Evolutionary conservation across 2,888 invertebrate species (phyloP).

Genomic region (Stictocephala bisonia): DNA sequence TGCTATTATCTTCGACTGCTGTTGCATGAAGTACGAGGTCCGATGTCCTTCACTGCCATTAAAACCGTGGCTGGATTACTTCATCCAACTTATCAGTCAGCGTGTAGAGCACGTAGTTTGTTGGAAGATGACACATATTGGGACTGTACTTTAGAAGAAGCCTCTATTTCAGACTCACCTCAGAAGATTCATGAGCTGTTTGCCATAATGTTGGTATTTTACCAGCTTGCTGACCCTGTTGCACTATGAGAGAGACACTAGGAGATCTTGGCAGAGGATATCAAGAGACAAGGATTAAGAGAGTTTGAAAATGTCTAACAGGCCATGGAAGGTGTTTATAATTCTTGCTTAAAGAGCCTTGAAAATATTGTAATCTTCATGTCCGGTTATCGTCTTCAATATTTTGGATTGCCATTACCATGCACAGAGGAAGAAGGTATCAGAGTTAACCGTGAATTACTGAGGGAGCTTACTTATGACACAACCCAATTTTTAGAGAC

Average conservation of each 20-base stretch:
- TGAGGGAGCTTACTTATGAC: too few relatives aligned
- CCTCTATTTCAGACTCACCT: neutral
- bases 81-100: constrained; percentile 59
- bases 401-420: constrained; percentile 43
- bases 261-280: neutral
- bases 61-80: constrained; percentile 60
- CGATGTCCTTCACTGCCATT: constrained; percentile 59
- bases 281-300: neutral
- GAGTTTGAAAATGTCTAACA: neutral
- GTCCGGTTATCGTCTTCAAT: neutral
- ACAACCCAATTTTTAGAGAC: too few relatives aligned
- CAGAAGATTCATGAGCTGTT: constrained; percentile 43
- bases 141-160: constrained; percentile 55
- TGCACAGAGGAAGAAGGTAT: too few relatives aligned
- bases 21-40: constrained; percentile 56
- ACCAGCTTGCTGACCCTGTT: constrained; percentile 52
- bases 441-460: too few relatives aligned
- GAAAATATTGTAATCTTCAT: too few relatives aligned
- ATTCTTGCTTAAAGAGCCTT: too few relatives aligned
- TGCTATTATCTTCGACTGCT: constrained; percentile 58
- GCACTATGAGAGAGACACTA: constrained; percentile 39
- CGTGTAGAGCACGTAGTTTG: constrained; percentile 59
- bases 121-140: constrained; percentile 59
- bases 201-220: constrained; percentile 47
- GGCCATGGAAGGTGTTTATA: constrained; percentile 1